Conservation (phyloP, 1,140 invertebrate species). For the Latrodectus geometricus region DNA sequence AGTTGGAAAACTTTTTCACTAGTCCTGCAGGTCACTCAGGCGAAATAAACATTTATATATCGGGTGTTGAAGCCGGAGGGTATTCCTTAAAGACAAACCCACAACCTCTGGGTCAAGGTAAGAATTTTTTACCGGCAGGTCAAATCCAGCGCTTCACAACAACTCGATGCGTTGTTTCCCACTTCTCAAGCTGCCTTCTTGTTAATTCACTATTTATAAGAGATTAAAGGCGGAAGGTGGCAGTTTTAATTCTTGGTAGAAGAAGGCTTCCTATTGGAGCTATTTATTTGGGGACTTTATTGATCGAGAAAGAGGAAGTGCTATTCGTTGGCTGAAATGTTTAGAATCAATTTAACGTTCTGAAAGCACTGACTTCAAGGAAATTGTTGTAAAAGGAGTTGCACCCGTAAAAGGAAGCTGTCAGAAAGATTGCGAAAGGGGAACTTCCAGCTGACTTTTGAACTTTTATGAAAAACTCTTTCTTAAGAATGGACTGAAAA, state of each 20-base stretch:
- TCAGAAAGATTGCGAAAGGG: too few relatives aligned
- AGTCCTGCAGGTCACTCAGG: conserved; percentile 55
- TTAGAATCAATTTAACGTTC: too few relatives aligned
- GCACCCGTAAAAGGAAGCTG: too few relatives aligned
- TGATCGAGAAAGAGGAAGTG: too few relatives aligned
- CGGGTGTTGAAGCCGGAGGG: background rate
- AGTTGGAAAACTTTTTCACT: background rate
- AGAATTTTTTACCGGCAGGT: conserved; percentile 8
- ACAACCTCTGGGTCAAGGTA: conserved; percentile 20
- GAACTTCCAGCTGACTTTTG: too few relatives aligned
- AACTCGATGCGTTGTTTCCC: background rate
- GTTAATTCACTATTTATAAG: background rate
- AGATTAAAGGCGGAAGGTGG: background rate
- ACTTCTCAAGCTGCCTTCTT: background rate
- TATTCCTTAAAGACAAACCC: background rate
- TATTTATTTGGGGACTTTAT: background rate
- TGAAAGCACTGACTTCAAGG: too few relatives aligned
- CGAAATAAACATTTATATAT: background rate
- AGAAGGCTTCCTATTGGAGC: background rate
- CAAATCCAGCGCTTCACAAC: background rate
- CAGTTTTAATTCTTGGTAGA: background rate
- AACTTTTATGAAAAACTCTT: too few relatives aligned
- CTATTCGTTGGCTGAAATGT: too few relatives aligned
- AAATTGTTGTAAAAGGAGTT: too few relatives aligned
- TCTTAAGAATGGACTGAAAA: too few relatives aligned